Percentiles rank a stretch among this genome's conserved stretches.
These are phyloP conservation scores for Strix uralensis DNA, from an alignment of 2,113 vertebrate species.

Conservation along the genomic window DNA sequence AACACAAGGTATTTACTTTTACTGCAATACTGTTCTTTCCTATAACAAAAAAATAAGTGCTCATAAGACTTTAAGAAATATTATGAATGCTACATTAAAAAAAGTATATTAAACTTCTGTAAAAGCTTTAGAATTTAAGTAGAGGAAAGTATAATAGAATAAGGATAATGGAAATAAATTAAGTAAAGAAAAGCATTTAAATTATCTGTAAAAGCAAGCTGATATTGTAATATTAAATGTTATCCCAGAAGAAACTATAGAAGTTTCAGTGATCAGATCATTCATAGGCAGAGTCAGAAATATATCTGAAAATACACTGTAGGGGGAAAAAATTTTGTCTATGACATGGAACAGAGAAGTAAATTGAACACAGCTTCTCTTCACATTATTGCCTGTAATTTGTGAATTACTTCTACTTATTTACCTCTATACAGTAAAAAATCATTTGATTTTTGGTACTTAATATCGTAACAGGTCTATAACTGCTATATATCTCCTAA, in stretches of 20 bases:
- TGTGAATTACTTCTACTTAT: neutral
- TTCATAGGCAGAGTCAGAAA: neutral
- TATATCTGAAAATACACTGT: neutral
- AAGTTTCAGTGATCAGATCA: neutral
- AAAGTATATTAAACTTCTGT: neutral
- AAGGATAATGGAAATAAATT: neutral
- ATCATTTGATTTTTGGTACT: neutral
- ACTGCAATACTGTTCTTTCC: neutral
- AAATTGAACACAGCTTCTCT: neutral
- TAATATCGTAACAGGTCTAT: neutral
- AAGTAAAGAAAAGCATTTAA: neutral
- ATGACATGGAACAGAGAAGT: neutral
- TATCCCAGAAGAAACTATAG: neutral
- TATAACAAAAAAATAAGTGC: neutral
- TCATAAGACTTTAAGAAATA: neutral
- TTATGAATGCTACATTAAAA: neutral
- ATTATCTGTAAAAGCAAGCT: neutral
- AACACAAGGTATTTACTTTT: neutral
- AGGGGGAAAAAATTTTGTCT: rapidly evolving
- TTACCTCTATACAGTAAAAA: neutral
- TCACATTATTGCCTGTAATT: neutral
- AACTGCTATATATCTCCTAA: neutral
- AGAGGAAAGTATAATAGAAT: neutral
- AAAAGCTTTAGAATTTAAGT: neutral
- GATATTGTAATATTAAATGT: neutral